Evolutionary conservation across 2,888 invertebrate species (phyloP), one percentile per base, ranked within the genome.

Genomic region (Catocala fraxini): DNA sequence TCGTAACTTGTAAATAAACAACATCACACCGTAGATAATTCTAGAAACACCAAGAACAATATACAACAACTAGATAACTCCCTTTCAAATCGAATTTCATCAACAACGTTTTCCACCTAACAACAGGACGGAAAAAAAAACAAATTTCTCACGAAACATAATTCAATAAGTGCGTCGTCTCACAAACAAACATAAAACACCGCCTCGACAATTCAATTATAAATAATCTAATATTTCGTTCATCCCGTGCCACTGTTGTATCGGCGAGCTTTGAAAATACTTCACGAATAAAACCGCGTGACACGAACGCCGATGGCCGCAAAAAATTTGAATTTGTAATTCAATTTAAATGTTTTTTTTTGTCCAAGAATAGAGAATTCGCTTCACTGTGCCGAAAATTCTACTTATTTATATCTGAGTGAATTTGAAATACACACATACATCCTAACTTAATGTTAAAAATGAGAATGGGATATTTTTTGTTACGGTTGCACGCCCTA

Each of bases 191-290:
- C 72, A 64, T 59, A 66, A 62, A 70, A 73, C 63, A 66, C 62
- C 76, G 60, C 60, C 63, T 66, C 63, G 64, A 63, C 73, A 70
- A 78, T 78, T 75, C 76, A 78, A 78, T 78, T 78, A 78, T 75
- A 71, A 78, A 78, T 78, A 78, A 78, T 78, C 71, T 73, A 80
- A 78, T 78, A 78, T 66, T 78, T 69, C 45, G 66, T 66, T 70
- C 66, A 72, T 68, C 60, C 61, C 45, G 53, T 52, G 56, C 61
- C 51, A 41, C 63, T 46, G 51, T 51, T 62, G 48, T 75, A 70
- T 73, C 51, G 63, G 41, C 11, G 12, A 51, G 46, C 39, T 55
- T 46, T 34, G 58, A 61, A 49, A 41, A 59, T 41, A 35, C 34
- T 25, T 47, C 15, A 12, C 39, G 47, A 47, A 41, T 12, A 52